Evolutionary conservation across 92 coral and sea anemone species (phyloP).

Genomic region (Ricordea florida): DNA sequence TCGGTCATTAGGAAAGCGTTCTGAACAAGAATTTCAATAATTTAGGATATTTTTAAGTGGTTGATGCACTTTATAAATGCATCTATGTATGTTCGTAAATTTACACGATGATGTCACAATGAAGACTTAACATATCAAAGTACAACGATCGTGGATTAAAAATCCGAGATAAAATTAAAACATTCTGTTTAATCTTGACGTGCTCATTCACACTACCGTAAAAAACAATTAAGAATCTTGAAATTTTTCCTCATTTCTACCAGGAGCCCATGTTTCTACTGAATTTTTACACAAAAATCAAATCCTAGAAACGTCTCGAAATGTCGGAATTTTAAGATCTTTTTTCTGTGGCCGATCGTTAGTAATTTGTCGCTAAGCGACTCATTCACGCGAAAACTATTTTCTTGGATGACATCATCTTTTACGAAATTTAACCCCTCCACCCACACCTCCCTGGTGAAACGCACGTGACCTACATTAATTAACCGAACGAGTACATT

Average conservation of each 20-base stretch:
- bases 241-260: too few species aligned
- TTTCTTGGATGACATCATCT: constrained; percentile 9
- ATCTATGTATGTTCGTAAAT: too few species aligned
- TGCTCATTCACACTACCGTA: too few species aligned
- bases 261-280: not conserved
- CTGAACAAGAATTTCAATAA: too few species aligned
- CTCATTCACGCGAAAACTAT: constrained; percentile 24
- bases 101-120: constrained; percentile 12
- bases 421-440: constrained; percentile 1
- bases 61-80: too few species aligned
- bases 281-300: not conserved
- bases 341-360: not conserved
- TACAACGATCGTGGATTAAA: not conserved
- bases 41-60: too few species aligned
- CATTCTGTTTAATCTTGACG: too few species aligned
- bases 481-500: not conserved
- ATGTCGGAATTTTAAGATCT: not conserved
- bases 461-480: constrained; percentile 49
- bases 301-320: constrained; percentile 4
- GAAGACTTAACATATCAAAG: not conserved
- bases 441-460: constrained; percentile 68
- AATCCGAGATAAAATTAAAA: not conserved
- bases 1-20: too few species aligned
- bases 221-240: too few species aligned
- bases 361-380: constrained; percentile 24